Base-by-base conservation (phyloP, 2,113 vertebrate species). In the Pogona vitticeps region DNA sequence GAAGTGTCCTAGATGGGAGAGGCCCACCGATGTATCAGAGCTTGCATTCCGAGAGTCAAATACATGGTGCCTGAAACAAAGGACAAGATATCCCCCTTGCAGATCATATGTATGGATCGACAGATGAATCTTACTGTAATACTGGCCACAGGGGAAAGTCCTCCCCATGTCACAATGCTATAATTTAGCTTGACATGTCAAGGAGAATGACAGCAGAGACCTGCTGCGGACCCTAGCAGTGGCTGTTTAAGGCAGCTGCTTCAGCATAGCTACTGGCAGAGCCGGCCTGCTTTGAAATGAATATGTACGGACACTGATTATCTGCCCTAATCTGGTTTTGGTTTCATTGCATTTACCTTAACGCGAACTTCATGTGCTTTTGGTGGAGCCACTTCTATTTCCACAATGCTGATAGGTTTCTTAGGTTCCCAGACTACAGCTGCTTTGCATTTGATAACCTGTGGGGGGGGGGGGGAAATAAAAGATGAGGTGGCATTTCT, bases 381-480 rank as follows among this genome's bases (percentile, higher is more conserved):
- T 4, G 97, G 97, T 6, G 97, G 97, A 1, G 97, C 97, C 21
- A 98, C 97, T 93, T 98, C 97, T 14, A 98, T 96, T 70, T 98
- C 97, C 78, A 98, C 98, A 2, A 97, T 97, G 89, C 96, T 97
- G 88, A 99, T 90, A 0, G 96, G 96, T 88, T 96, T 97, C 73
- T 97, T 97, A 14, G 92, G 86, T 93, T 97, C 97, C 98, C 98
- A 98, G 46, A 97, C 85, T 75, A 99, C 95, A 58, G 97, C 97
- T 76, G 98, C 97, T 92, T 94, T 97, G 89, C 97, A 98, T 89
- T 96, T 98, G 92, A 98, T 99, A 75, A 98, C 97, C 97, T 99
- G 88, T 71, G 85, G 46, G 46, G 46, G 46, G 46, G 10, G 10
- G 10, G 5, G 46, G 5, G 89, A 78, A 46, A 85, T 40, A 91